Conservation (phyloP, 2,113 vertebrate species). For the Alligator sinensis region DNA sequence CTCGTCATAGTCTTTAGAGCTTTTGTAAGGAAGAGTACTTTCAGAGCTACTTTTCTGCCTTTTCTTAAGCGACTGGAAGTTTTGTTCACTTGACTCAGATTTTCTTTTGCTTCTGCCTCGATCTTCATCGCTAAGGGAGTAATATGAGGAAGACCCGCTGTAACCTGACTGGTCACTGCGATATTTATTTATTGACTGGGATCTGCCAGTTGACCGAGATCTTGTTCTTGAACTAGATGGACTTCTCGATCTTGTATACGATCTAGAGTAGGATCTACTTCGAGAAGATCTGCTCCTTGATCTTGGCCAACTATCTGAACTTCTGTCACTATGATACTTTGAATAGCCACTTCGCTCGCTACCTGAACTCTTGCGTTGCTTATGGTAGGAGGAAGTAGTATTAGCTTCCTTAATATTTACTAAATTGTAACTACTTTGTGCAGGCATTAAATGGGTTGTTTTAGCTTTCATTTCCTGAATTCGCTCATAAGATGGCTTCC, state of each 20-base stretch:
- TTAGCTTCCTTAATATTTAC: slow-evolving; percentile 68
- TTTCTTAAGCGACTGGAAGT: slow-evolving; percentile 65
- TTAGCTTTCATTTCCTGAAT: slow-evolving; percentile 92
- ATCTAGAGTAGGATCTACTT: slow-evolving; percentile 87
- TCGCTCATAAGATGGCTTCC: slow-evolving; percentile 95
- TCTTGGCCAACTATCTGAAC: slow-evolving; percentile 71
- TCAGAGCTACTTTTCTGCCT: slow-evolving; percentile 79
- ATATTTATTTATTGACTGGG: slow-evolving; percentile 67
- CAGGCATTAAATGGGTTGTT: slow-evolving; percentile 72
- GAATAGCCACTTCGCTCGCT: slow-evolving; percentile 77
- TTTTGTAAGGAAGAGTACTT: slow-evolving; percentile 46
- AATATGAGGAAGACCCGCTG: slow-evolving; percentile 86
- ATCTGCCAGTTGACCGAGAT: slow-evolving; percentile 78
- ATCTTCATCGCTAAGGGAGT: slow-evolving; percentile 75
- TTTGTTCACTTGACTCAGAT: slow-evolving; percentile 67
- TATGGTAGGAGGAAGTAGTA: slow-evolving; percentile 67
- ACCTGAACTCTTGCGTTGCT: slow-evolving; percentile 74
- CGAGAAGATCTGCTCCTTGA: slow-evolving; percentile 86
- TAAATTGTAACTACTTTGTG: slow-evolving; percentile 67
- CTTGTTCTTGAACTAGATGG: slow-evolving; percentile 83
- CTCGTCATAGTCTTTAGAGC: slow-evolving; percentile 42
- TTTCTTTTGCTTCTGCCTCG: slow-evolving; percentile 63
- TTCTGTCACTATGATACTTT: slow-evolving; percentile 74
- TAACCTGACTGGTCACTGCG: slow-evolving; percentile 81
- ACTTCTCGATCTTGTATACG: slow-evolving; percentile 85